Evolutionary conservation across 1,140 invertebrate genomes (phyloP).

Genomic region (Drosophila sucinea): DNA sequence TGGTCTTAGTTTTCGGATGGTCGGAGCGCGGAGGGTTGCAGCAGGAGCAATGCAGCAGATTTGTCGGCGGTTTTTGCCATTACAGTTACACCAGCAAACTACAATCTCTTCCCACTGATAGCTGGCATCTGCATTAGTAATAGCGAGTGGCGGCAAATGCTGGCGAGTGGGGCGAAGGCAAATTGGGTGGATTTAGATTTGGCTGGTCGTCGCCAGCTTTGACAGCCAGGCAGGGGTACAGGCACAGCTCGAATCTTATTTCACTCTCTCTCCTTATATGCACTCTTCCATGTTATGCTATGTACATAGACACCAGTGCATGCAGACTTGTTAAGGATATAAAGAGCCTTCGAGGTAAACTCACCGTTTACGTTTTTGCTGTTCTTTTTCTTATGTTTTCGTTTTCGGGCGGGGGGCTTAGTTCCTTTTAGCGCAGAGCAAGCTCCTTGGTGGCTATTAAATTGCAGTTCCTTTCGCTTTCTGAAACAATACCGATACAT

Average conservation of each 20-base stretch:
- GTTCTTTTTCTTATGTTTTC: background rate
- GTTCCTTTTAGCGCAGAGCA: conserved; percentile 20
- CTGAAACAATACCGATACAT: conserved; percentile 59
- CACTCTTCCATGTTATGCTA: too few relatives aligned
- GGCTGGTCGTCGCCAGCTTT: conserved; percentile 52
- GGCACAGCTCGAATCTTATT: background rate
- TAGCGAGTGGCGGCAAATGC: conserved; percentile 57
- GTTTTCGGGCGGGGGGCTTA: background rate
- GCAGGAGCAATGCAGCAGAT: conserved; percentile 69
- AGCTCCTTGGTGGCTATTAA: conserved; percentile 72
- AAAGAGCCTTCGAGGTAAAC: conserved; percentile 51
- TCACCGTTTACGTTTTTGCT: conserved; percentile 59
- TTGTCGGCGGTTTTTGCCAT: conserved; percentile 76
- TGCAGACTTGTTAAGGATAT: conserved; percentile 29
- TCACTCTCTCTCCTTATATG: too few relatives aligned
- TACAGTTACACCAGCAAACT: conserved; percentile 52
- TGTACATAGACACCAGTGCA: background rate
- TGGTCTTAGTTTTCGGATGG: conserved; percentile 7
- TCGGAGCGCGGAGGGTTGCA: background rate
- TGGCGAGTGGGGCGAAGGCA: conserved; percentile 53
- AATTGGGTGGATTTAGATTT: conserved; percentile 71
- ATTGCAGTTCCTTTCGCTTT: conserved; percentile 66
- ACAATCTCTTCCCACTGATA: conserved; percentile 40
- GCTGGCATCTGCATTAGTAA: conserved; percentile 77
- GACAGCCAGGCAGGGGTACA: conserved; percentile 34